Evolutionary conservation across 1,140 invertebrate genomes (phyloP).

Genomic region (Drosophila subobscura): DNA sequence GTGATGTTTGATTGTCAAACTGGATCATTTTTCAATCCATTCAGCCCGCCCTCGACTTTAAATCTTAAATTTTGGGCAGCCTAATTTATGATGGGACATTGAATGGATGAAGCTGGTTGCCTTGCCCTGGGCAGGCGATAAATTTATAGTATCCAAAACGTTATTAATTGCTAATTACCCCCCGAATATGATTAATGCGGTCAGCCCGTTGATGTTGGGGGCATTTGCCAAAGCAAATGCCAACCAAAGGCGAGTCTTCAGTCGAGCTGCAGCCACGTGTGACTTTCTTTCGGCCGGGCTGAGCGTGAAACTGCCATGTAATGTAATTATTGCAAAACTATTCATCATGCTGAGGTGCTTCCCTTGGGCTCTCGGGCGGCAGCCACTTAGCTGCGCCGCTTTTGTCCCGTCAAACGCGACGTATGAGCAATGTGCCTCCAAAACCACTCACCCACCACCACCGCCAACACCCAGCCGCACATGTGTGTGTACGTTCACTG

Average conservation of each 20-base stretch:
- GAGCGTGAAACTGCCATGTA: constrained; percentile 72
- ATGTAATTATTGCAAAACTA: constrained; percentile 79
- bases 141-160: constrained; percentile 71
- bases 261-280: constrained; percentile 63
- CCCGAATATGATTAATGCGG: constrained; percentile 68
- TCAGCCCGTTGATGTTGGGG: constrained; percentile 25
- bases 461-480: not conserved
- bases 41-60: not conserved
- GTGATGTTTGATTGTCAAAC: constrained; percentile 24
- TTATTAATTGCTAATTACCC: constrained; percentile 80
- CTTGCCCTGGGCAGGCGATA: constrained; percentile 34
- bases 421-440: constrained; percentile 36
- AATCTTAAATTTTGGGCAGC: constrained; percentile 10
- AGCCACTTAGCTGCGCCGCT: constrained; percentile 54
- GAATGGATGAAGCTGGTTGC: constrained; percentile 8
- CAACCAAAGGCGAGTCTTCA: constrained; percentile 22
- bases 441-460: constrained; percentile 3
- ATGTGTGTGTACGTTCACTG: not conserved
- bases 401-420: constrained; percentile 43
- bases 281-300: constrained; percentile 59
- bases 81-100: constrained; percentile 63
- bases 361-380: constrained; percentile 30
- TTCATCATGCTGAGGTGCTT: constrained; percentile 72
- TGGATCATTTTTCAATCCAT: constrained; percentile 51
- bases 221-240: constrained; percentile 27